These are phyloP conservation scores for Pagetopsis macropterus DNA, from an alignment of 2,797 vertebrate species.

Conservation along the genomic window DNA sequence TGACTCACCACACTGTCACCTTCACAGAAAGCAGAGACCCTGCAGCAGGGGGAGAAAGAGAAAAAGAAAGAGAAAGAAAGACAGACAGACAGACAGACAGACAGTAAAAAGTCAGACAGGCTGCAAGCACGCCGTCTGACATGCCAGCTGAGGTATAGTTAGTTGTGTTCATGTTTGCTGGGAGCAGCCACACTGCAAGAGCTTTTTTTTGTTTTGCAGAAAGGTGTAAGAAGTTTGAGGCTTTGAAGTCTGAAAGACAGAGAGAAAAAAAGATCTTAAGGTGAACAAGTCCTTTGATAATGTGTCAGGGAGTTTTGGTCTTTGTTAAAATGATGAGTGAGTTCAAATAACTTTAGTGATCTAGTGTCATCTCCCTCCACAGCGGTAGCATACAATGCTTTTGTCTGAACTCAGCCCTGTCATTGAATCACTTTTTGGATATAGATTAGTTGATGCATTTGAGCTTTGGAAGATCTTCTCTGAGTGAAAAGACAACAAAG, in stretches of 20 bases:
- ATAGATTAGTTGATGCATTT: constrained; percentile 60
- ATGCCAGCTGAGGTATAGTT: constrained; percentile 30
- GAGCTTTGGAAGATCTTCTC: constrained; percentile 47
- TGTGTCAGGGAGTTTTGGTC: constrained; percentile 73
- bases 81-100: background rate
- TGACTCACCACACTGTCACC: constrained; percentile 76
- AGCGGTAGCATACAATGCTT: constrained; percentile 51
- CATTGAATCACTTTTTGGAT: constrained; percentile 60
- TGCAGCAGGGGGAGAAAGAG: constrained; percentile 6
- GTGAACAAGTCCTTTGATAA: constrained; percentile 80
- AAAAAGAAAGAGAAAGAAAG: constrained; percentile 4
- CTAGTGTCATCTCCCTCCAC: constrained; percentile 60
- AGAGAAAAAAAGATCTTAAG: constrained; percentile 70
- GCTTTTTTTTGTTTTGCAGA: constrained; percentile 60
- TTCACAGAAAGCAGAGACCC: constrained; percentile 42
- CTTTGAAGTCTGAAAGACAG: constrained; percentile 81
- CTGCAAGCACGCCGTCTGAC: background rate
- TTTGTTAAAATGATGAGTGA: constrained; percentile 81
- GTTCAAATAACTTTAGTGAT: constrained; percentile 68
- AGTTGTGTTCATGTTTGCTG: constrained; percentile 49
- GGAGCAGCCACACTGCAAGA: constrained; percentile 39
- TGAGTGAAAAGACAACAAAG: constrained; percentile 67
- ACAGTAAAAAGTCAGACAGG: constrained; percentile 5
- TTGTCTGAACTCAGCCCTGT: constrained; percentile 51
- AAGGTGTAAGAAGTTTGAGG: constrained; percentile 66